Base-by-base conservation (phyloP, 1,140 invertebrate genomes). In the Drosophila kikkawai region DNA sequence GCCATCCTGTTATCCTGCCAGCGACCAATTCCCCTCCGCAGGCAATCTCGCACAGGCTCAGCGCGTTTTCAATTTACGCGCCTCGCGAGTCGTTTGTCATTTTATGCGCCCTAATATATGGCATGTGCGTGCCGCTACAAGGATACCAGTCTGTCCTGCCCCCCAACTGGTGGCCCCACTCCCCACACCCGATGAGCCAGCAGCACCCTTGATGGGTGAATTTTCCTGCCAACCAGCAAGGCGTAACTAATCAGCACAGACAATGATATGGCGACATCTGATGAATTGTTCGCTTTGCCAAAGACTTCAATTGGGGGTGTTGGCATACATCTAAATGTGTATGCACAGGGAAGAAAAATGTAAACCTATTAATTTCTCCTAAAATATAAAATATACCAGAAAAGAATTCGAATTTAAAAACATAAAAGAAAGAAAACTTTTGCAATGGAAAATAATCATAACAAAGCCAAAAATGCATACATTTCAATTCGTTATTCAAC, bases 201-300 rank as follows among this genome's bases (percentile, higher is more conserved):
- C 51, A 55, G 34, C 53, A 39, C 36, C 17, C 32, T 44, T 75
- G 56, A 44, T 19, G 53, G 51, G 53, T 48, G 45, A 45, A 19
- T 71, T 29, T 59, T 7, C 44, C 67, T 71, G 53, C 36, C 48
- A 87, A 67, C 83, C 83, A 88, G 84, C 68, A 71, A 69, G 73
- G 67, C 84, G 78, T 88, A 71, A 84, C 84, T 87, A 87, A 87
- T 88, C 84, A 75, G 80, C 41, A 68, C 65, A 74, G 84, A 94
- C 95, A 95, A 81, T 87, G 94, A 79, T 93, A 92, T 55, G 94
- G 64, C 66, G 66, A 78, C 75, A 78, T 78, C 75, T 86, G 83
- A 86, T 76, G 83, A 87, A 77, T 77, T 87, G 83, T 75, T 65
- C 59, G 64, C 59, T 57, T 37, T 45, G 22, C 63, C 69, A 50